Conservation (phyloP, 2,888 invertebrate genomes). For the Hypomecis punctinalis region DNA sequence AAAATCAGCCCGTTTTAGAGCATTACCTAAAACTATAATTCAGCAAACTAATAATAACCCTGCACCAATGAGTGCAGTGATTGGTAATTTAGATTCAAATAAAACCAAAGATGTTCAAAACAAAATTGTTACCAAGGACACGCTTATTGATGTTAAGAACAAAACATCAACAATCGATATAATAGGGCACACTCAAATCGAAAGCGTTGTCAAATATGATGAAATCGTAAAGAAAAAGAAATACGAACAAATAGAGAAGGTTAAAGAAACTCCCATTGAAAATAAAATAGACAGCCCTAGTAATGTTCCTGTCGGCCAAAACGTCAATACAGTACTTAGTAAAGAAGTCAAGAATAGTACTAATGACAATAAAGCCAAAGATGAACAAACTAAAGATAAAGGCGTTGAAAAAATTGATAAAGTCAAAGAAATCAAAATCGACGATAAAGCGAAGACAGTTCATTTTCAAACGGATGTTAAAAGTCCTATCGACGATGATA, state of each 20-base stretch:
- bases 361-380: not conserved
- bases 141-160: not conserved
- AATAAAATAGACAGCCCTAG: not conserved
- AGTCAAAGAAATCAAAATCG: not conserved
- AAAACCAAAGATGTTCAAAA: not conserved
- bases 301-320: not conserved
- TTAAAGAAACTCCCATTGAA: not conserved
- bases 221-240: slow-evolving; percentile 9
- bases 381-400: not conserved
- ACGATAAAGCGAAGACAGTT: not conserved
- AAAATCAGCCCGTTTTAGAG: slow-evolving; percentile 12
- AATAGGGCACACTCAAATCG: not conserved
- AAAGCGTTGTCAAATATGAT: slow-evolving; percentile 3
- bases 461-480: not conserved
- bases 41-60: not conserved
- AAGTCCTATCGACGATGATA: not conserved
- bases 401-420: not conserved
- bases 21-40: not conserved
- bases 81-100: not conserved
- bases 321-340: not conserved
- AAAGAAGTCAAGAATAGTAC: not conserved
- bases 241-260: not conserved
- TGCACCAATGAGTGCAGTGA: not conserved
- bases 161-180: not conserved
- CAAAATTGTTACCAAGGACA: not conserved